These are phyloP conservation scores for Drosophila lowei DNA, from an alignment of 1,140 invertebrate genomes.

Conservation along the genomic window DNA sequence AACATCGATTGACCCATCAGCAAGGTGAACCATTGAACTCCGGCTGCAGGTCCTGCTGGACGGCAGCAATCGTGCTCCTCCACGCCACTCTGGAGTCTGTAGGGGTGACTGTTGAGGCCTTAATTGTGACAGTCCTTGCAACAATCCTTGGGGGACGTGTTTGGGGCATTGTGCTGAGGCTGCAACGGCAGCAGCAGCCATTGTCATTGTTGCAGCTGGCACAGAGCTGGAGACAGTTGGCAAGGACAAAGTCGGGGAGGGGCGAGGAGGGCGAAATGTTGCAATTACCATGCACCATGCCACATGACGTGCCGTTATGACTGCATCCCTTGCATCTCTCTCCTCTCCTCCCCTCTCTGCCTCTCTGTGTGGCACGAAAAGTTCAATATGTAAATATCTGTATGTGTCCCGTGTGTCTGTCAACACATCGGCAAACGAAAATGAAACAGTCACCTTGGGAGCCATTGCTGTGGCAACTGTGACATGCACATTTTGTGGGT, in stretches of 20 bases:
- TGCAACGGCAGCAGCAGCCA: constrained; percentile 32
- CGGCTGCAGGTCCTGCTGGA: constrained; percentile 2
- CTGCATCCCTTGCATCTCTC: background rate
- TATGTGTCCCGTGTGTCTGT: constrained; percentile 52
- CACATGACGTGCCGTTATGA: constrained; percentile 46
- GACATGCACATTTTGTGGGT: constrained; percentile 70
- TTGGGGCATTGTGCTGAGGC: constrained; percentile 46
- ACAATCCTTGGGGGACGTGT: constrained; percentile 54
- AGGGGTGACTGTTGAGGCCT: constrained; percentile 5
- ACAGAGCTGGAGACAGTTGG: constrained; percentile 54
- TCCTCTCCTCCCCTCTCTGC: constrained; percentile 27
- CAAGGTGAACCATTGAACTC: constrained; percentile 42
- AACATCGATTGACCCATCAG: constrained; percentile 56
- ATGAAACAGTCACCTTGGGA: constrained; percentile 78
- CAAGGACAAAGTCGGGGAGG: constrained; percentile 35
- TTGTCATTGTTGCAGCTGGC: constrained; percentile 54
- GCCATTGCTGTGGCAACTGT: constrained; percentile 71
- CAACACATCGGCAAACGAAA: constrained; percentile 74
- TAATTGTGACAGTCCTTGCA: constrained; percentile 45
- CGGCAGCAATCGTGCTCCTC: background rate
- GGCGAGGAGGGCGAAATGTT: constrained; percentile 50
- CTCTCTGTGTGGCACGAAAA: constrained; percentile 21
- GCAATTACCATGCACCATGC: constrained; percentile 73
- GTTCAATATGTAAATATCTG: constrained; percentile 49
- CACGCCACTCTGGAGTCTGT: background rate